Conservation (phyloP, 2,113 vertebrate genomes). For the Lichenostomus cassidix region DNA sequence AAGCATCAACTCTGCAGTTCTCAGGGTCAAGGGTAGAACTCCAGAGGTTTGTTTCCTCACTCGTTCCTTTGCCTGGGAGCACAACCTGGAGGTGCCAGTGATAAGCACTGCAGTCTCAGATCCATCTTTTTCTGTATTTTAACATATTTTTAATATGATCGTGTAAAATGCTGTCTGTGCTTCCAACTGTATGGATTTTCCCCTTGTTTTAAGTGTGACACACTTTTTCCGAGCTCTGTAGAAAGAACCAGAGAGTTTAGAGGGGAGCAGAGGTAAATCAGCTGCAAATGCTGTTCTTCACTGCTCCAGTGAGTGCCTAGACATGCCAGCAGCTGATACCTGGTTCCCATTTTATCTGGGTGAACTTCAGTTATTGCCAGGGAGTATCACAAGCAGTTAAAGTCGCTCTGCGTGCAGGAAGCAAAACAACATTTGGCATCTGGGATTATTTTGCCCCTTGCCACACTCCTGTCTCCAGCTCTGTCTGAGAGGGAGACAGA, state of each 20-base stretch:
- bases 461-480: not conserved
- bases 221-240: fast-evolving
- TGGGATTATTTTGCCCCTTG: not conserved
- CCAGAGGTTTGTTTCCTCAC: not conserved
- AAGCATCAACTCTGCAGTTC: not conserved
- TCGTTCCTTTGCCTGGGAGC: not conserved
- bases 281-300: not conserved
- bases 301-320: not conserved
- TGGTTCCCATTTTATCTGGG: not conserved
- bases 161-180: not conserved
- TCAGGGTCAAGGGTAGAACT: not conserved
- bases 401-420: not conserved
- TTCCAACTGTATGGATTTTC: not conserved
- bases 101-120: not conserved
- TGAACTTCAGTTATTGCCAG: not conserved
- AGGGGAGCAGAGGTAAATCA: not conserved
- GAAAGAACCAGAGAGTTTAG: not conserved
- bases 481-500: not conserved
- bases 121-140: not conserved
- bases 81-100: not conserved
- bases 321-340: not conserved
- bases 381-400: not conserved
- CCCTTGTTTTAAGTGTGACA: not conserved
- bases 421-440: not conserved
- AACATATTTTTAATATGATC: not conserved